phyloP scores from a whole-genome alignment of 1,140 invertebrate genomes.

The Drosophila sturtevanti region DNA sequence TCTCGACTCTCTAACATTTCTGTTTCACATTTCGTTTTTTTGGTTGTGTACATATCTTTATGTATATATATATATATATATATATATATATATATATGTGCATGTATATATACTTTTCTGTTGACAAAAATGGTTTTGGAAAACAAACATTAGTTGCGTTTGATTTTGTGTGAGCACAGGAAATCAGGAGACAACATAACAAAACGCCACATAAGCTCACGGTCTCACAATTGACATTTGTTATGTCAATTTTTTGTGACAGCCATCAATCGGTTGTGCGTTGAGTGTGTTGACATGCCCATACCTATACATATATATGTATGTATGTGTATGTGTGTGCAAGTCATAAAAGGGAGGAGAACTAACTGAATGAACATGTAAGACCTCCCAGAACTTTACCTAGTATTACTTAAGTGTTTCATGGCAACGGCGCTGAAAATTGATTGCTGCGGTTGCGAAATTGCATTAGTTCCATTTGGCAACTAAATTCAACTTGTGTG shows the following conservation, averaged over 20 bases:
- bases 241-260: slow-evolving; percentile 75
- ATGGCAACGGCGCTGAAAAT: slow-evolving; percentile 56
- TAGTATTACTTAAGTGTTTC: slow-evolving; percentile 44
- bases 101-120: slow-evolving; percentile 16
- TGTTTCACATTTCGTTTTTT: slow-evolving; percentile 20
- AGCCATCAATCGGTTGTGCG: slow-evolving; percentile 67
- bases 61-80: slow-evolving; percentile 4
- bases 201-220: slow-evolving; percentile 31
- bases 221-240: slow-evolving; percentile 64
- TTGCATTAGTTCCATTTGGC: slow-evolving; percentile 57
- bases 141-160: slow-evolving; percentile 63
- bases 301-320: slow-evolving; percentile 27
- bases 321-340: neutral
- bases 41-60: slow-evolving; percentile 11
- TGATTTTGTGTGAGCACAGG: slow-evolving; percentile 31
- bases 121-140: slow-evolving; percentile 71
- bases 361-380: neutral
- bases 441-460: slow-evolving; percentile 67
- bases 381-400: slow-evolving; percentile 42
- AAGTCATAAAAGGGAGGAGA: slow-evolving; percentile 21
- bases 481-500: neutral
- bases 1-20: slow-evolving; percentile 27
- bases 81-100: neutral
- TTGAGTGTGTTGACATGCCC: slow-evolving; percentile 51
- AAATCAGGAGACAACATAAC: slow-evolving; percentile 41